Base-by-base conservation (phyloP, 1,140 invertebrate genomes). In the Zaprionus kolodkinae region DNA sequence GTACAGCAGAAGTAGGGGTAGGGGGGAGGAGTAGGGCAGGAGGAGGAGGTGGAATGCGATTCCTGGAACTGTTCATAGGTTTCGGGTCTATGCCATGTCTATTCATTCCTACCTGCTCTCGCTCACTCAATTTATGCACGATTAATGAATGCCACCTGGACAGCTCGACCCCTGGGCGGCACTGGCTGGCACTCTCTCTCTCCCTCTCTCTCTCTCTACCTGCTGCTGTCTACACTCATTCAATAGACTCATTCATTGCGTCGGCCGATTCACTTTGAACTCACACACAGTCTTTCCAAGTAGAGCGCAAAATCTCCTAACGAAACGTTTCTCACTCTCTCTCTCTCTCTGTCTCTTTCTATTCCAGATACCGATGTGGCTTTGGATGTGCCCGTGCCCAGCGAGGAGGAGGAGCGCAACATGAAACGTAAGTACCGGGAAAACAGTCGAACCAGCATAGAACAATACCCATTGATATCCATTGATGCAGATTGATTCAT, bases 361-460 rank as follows among this genome's bases (percentile, higher is more conserved):
- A 25, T 91, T 95, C 54, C 94, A 96, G 96, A 94, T 92, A 94
- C 94, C 38, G 96, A 96, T 75, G 93, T 96, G 62, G 94, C 95
- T 17, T 95, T 96, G 93, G 96, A 96, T 91, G 91, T 95, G 68
- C 93, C 95, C 30, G 93, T 94, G 54, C 94, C 94, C 68, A 92
- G 93, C 45, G 96, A 96, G 75, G 95, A 96, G 85, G 96, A 96
- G 78, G 96, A 96, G 91, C 95, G 95, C 77, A 96, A 95, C 89
- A 94, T 95, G 86, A 96, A 96, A 95, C 95, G 96, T 97, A 94
- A 95, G 95, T 93, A 76, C 9, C 57, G 27, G 74, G n/a, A 48
- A 57, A 65, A 17, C 15, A 56, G 15, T 10, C 30, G 9, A 43
- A 4, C 10, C 38, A 13, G n/a, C 40, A 45, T 6, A 15, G 40